These are phyloP conservation scores for Artibeus jamaicensis DNA, from an alignment of 2,797 vertebrate species.

Conservation along the genomic window DNA sequence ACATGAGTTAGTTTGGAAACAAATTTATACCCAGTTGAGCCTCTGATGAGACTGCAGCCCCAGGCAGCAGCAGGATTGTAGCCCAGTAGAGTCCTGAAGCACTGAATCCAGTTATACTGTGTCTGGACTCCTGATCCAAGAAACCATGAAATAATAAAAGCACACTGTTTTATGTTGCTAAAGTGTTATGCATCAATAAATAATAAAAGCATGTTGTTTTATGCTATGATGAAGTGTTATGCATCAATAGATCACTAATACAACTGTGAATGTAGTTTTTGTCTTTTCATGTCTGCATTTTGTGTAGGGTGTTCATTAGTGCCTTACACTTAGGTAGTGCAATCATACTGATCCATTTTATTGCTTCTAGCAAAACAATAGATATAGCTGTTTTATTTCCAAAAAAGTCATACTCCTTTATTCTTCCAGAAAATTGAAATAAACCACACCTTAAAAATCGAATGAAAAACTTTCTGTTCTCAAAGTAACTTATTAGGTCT, in stretches of 20 bases:
- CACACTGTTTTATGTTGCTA: background rate
- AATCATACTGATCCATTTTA: background rate
- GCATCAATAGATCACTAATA: background rate
- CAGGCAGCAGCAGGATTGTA: background rate
- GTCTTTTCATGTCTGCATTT: background rate
- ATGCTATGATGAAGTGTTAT: background rate
- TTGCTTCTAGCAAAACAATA: background rate
- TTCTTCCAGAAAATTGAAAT: slow-evolving; percentile 11
- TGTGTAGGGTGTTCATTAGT: background rate
- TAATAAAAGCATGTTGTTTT: too few relatives aligned
- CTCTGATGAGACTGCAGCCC: background rate
- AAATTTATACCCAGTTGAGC: background rate
- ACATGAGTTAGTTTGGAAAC: background rate
- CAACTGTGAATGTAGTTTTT: background rate
- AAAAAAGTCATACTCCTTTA: background rate
- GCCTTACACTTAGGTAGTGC: background rate
- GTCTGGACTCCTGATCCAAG: background rate
- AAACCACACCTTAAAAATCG: background rate
- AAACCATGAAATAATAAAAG: background rate
- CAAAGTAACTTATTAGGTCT: background rate
- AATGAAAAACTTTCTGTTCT: background rate
- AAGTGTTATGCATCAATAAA: background rate
- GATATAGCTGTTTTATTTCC: background rate
- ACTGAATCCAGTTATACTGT: background rate
- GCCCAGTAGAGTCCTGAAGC: background rate